Evolutionary conservation across 1,140 invertebrate species (phyloP), one percentile per base, ranked within the genome.

Genomic region (Drosophila nasuta): DNA sequence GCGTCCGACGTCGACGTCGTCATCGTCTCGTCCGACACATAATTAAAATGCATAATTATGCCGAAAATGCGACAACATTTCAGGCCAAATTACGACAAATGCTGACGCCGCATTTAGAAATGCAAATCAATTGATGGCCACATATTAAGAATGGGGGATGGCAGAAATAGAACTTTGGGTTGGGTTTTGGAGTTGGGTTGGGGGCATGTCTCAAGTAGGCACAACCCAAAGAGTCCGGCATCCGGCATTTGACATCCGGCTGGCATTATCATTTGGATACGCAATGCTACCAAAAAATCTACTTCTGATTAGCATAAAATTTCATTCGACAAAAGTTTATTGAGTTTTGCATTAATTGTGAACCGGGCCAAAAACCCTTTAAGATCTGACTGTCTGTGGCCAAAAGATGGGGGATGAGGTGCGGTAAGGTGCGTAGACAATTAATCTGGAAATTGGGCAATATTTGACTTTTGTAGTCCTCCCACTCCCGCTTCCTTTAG

Each of bases 11-110:
- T 54, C 62, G 68, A 66, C 17, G 20, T 3, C 20, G 20, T 52
- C 49, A n/a, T 33, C 51, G 35, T 43, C 25, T 48, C 59, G 46
- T 68, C 7, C 66, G 72, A 66, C 80, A 89, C 85, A 88, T 88
- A 89, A 88, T 88, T 88, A 88, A 88, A 88, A 88, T 88, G 83
- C 83, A 88, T 88, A 88, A 88, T 88, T 88, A 88, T 88, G 79
- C 75, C 85, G 85, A 89, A 89, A 88, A 87, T 87, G 81, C 82
- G 82, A 86, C 79, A 86, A 86, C 79, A 86, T 87, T 85, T 78
- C 75, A 63, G 48, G 67, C 64, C 76, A 87, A 87, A 87, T 87
- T 88, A 87, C 82, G 82, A 82, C 82, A 87, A 87, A 87, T 87
- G 82, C 82, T 69, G 82, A 75, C 70, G 82, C 69, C 73, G 77